A percentile compares a stretch with the other conserved stretches of the same genome.
These are phyloP conservation scores for Falco peregrinus DNA, from an alignment of 2,797 vertebrate genomes.

Conservation along the genomic window DNA sequence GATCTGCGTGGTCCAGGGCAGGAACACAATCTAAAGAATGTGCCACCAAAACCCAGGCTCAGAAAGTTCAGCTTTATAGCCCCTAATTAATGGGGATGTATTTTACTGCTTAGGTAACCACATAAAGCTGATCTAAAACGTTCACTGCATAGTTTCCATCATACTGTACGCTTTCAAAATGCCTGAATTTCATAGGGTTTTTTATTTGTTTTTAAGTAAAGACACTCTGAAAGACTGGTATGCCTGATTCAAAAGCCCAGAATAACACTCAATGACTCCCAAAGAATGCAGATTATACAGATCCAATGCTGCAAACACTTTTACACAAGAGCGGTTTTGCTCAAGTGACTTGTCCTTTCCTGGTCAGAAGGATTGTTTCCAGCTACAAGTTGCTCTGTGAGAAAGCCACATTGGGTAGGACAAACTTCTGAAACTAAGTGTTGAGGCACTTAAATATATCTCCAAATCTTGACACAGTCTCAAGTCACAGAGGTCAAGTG, in stretches of 20 bases:
- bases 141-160: background rate
- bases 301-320: background rate
- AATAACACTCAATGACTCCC: background rate
- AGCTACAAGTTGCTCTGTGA: background rate
- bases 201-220: background rate
- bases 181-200: background rate
- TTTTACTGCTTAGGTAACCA: background rate
- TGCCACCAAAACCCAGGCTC: background rate
- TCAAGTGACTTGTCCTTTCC: conserved; percentile 3
- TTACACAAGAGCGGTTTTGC: background rate
- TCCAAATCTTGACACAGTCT: background rate
- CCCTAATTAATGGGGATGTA: background rate
- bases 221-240: background rate
- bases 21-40: background rate
- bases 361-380: background rate
- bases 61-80: background rate
- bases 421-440: background rate
- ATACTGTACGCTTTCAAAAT: background rate
- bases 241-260: background rate
- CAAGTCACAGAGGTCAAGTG: background rate
- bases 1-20: background rate
- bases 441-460: background rate
- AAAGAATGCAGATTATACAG: background rate
- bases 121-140: background rate
- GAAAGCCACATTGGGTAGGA: background rate